A percentile compares a stretch with the other conserved stretches of the same genome.
These are phyloP conservation scores for Rugalucina vietnamica DNA, from an alignment of 2,888 invertebrate genomes.

Conservation along the genomic window DNA sequence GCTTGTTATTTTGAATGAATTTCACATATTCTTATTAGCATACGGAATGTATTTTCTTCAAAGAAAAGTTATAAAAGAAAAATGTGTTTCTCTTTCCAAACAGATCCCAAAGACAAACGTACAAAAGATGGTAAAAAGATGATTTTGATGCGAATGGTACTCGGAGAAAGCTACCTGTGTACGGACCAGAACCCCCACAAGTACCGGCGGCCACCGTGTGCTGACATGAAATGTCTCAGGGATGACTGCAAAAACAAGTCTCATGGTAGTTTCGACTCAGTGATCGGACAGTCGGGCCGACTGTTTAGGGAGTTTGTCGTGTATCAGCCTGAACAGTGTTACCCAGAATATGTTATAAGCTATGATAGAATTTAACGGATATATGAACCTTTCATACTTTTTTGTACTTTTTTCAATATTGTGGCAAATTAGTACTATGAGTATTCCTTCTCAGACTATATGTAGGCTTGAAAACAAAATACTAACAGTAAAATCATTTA, in stretches of 20 bases:
- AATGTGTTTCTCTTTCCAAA: too few relatives aligned
- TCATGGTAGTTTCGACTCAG: conserved; percentile 60
- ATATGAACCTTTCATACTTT: too few relatives aligned
- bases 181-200: conserved; percentile 52
- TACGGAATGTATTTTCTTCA: too few relatives aligned
- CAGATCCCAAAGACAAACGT: conserved; percentile 58
- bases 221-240: conserved; percentile 25
- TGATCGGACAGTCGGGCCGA: conserved; percentile 63
- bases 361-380: conserved; percentile 61
- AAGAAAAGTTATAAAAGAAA: too few relatives aligned
- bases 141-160: conserved; percentile 66
- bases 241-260: conserved; percentile 52
- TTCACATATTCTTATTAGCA: too few relatives aligned
- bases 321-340: conserved; percentile 65
- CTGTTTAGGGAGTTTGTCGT: conserved; percentile 73
- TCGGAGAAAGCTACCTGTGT: conserved; percentile 62
- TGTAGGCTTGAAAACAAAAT: too few relatives aligned
- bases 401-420: too few relatives aligned
- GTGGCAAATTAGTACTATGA: too few relatives aligned
- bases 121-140: conserved; percentile 57
- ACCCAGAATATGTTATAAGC: conserved; percentile 73
- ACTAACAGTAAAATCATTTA: too few relatives aligned
- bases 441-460: too few relatives aligned
- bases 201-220: conserved; percentile 64
- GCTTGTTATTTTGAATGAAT: too few relatives aligned